Evolutionary conservation across 1,140 invertebrate genomes (phyloP), one percentile per base, ranked within the genome.

Genomic region (Helicoverpa zea): DNA sequence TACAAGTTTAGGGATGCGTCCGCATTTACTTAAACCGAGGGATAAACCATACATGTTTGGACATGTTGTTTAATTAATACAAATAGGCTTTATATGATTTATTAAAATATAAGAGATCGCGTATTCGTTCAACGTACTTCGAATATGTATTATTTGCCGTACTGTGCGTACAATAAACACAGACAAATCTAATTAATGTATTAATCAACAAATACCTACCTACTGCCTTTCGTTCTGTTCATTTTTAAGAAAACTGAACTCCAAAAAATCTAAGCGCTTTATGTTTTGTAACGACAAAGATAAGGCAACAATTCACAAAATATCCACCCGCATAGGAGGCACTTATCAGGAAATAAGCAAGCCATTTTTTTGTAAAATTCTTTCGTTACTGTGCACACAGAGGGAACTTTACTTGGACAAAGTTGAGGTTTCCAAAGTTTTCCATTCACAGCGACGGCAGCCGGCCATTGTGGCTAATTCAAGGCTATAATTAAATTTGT

Each of bases 401-500:
- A 89, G 81, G 83, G 76, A 91, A 89, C 68, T 85, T 81, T 75
- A 86, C 88, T 90, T 86, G 85, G 87, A 89, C 88, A 90, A 92
- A 93, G 86, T 93, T 92, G 87, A 83, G 87, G 90, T 90, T 88
- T 85, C 79, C 84, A 81, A 91, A 94, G 89, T 93, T 92, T 89
- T 79, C 85, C 84, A 92, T 92, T 92, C 90, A 86, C 82, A 76
- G 82, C 86, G 88, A 88, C 88, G 88, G 82, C 83, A 63, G 84
- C 81, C 83, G 84, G 87, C 91, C 86, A 93, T 94, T 94, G 90
- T 93, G 90, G 90, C 89, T 93, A 91, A 92, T 93, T 92, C 88
- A 85, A 88, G 87, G 82, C 81, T 89, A 88, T 93, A 93, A 93
- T 94, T 94, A 93, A 93, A 93, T 93, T 94, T 91, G 90, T 93